Evolutionary conservation across 2,797 vertebrate genomes (phyloP).

Genomic region (Tokudaia tokunoshimensis): DNA sequence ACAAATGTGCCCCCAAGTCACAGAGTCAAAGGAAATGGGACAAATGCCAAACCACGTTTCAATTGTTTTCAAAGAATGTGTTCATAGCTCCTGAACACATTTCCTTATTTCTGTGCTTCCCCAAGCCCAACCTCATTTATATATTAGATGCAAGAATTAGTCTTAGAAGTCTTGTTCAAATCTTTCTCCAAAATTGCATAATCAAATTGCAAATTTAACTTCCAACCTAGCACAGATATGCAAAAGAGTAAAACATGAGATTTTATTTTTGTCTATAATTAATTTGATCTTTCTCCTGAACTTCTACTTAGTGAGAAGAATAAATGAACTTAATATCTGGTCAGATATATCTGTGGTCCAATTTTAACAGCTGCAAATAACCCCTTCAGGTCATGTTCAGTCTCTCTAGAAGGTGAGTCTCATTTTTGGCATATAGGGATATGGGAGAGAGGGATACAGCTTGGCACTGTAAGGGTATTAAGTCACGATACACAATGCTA

Average conservation of each 20-base stretch:
- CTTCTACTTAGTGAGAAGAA: neutral
- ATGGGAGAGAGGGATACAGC: neutral
- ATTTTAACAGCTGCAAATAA: constrained; percentile 68
- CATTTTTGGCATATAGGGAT: neutral
- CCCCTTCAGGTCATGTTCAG: constrained; percentile 23
- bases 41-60: neutral
- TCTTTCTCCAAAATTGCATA: constrained; percentile 53
- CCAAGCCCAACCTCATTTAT: neutral
- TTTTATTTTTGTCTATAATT: constrained; percentile 66
- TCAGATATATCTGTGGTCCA: constrained; percentile 42
- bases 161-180: constrained; percentile 62
- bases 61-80: neutral
- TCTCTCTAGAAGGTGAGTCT: neutral
- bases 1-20: neutral
- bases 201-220: constrained; percentile 65
- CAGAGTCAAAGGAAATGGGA: neutral
- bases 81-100: neutral
- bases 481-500: neutral
- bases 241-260: constrained; percentile 64
- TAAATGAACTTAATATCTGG: constrained; percentile 49
- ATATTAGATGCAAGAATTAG: constrained; percentile 50
- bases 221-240: constrained; percentile 40
- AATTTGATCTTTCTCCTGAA: constrained; percentile 66
- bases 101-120: neutral
- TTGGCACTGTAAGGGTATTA: neutral